Percentiles rank a stretch among this genome's conserved stretches.
Evolutionary conservation across 1,140 invertebrate species (phyloP).

Genomic region (Sinella curviseta): DNA sequence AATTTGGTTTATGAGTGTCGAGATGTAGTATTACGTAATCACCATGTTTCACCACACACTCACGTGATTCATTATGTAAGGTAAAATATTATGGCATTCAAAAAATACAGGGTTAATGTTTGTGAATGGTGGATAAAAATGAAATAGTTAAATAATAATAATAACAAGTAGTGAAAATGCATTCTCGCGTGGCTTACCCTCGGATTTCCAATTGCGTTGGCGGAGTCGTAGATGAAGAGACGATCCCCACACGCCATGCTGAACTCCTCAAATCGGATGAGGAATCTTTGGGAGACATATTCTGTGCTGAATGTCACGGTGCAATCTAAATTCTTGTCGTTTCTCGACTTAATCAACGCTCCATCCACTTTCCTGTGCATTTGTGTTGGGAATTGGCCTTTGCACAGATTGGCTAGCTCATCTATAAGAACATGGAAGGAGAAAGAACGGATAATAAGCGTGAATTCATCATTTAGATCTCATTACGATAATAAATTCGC

Average conservation of each 20-base stretch:
- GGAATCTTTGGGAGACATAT: slow-evolving; percentile 87
- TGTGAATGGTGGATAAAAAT: too few species aligned
- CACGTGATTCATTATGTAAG: too few species aligned
- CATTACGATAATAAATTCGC: too few species aligned
- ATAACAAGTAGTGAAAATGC: too few species aligned
- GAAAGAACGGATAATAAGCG: slow-evolving; percentile 32
- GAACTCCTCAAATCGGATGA: slow-evolving; percentile 80
- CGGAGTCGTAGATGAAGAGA: slow-evolving; percentile 87
- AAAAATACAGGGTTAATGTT: too few species aligned
- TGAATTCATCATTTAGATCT: not conserved
- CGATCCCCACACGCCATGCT: slow-evolving; percentile 86
- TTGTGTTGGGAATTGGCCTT: slow-evolving; percentile 80
- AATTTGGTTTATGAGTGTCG: too few species aligned
- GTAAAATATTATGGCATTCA: too few species aligned
- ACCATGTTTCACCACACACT: too few species aligned
- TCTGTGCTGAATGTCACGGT: slow-evolving; percentile 90
- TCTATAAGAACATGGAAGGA: slow-evolving; percentile 69
- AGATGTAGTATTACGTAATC: too few species aligned
- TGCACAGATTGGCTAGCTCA: slow-evolving; percentile 80
- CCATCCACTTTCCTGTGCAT: slow-evolving; percentile 87
- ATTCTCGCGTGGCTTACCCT: slow-evolving; percentile 66
- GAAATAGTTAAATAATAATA: too few species aligned
- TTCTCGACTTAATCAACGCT: slow-evolving; percentile 80
- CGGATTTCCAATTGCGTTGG: slow-evolving; percentile 78
- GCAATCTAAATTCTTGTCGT: slow-evolving; percentile 85